Percentiles rank a stretch among this genome's conserved stretches.
Conservation (phyloP, 2,113 vertebrate genomes). For the Mustelus asterias region DNA sequence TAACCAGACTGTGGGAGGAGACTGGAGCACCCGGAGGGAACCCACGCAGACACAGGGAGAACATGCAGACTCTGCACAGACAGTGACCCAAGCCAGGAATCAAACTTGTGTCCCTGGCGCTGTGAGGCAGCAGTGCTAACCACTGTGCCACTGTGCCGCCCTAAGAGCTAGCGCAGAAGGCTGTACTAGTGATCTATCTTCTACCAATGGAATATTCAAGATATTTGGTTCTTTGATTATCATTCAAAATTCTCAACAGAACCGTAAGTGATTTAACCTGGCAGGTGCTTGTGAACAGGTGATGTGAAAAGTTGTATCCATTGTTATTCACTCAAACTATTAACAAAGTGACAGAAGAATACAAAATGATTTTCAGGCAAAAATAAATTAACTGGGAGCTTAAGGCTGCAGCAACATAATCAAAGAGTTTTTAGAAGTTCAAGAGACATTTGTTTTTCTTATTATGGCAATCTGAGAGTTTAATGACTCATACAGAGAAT, state of each 20-base stretch:
- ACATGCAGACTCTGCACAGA: too few relatives aligned
- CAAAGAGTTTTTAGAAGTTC: conserved; percentile 10
- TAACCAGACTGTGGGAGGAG: too few relatives aligned
- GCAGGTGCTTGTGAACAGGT: not conserved
- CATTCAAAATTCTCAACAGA: not conserved
- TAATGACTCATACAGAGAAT: conserved; percentile 8
- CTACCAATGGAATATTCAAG: too few relatives aligned
- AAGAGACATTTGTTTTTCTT: not conserved
- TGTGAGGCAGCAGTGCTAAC: too few relatives aligned
- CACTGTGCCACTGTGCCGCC: too few relatives aligned
- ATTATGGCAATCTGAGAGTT: not conserved
- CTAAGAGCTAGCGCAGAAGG: not conserved
- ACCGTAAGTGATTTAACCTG: not conserved
- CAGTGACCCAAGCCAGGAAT: too few relatives aligned
- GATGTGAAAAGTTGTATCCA: not conserved
- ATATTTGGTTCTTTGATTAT: not conserved
- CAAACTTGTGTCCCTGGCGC: too few relatives aligned
- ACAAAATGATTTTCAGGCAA: not conserved
- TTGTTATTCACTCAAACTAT: not conserved
- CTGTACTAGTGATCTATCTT: not conserved
- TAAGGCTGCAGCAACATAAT: not conserved
- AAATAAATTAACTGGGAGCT: not conserved
- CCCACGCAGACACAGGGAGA: too few relatives aligned
- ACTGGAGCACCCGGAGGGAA: too few relatives aligned
- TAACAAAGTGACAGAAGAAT: not conserved